phyloP scores from a whole-genome alignment of 2,113 vertebrate genomes.

The Rhipidura dahli region DNA sequence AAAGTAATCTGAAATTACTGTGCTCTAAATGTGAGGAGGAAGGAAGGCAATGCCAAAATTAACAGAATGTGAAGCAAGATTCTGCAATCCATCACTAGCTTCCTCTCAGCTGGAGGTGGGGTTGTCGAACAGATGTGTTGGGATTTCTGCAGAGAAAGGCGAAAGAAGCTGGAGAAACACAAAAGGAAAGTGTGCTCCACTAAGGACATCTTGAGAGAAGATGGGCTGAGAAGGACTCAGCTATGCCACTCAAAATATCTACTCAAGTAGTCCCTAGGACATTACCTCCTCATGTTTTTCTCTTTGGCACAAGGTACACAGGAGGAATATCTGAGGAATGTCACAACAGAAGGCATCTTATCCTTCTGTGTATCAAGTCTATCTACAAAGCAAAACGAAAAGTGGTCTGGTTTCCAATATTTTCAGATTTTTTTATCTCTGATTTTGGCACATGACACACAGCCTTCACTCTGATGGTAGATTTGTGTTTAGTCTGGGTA shows the following conservation, averaged over 20 bases:
- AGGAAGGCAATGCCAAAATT: conserved; percentile 59
- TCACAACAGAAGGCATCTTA: not conserved
- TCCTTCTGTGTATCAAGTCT: not conserved
- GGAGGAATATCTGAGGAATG: not conserved
- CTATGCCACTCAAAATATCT: not conserved
- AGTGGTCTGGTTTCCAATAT: not conserved
- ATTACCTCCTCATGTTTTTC: not conserved
- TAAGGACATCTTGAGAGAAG: not conserved
- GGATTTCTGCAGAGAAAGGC: conserved; percentile 44
- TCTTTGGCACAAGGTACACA: not conserved
- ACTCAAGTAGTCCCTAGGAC: not conserved
- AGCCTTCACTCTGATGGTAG: not conserved
- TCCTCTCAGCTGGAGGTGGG: conserved; percentile 42
- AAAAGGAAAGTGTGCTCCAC: not conserved
- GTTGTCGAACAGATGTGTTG: conserved; percentile 49
- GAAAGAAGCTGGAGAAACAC: conserved; percentile 8
- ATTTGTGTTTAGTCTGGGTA: not conserved
- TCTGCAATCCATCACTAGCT: conserved; percentile 61
- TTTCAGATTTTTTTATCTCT: not conserved
- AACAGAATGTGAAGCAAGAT: conserved; percentile 61
- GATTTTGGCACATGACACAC: not conserved
- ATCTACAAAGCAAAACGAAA: not conserved
- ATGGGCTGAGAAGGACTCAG: not conserved
- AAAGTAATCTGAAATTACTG: not conserved
- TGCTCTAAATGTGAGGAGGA: not conserved